A percentile compares a stretch with the other conserved stretches of the same genome.
These are phyloP conservation scores for Mus caroli DNA, from an alignment of 2,797 vertebrate genomes.

Conservation along the genomic window DNA sequence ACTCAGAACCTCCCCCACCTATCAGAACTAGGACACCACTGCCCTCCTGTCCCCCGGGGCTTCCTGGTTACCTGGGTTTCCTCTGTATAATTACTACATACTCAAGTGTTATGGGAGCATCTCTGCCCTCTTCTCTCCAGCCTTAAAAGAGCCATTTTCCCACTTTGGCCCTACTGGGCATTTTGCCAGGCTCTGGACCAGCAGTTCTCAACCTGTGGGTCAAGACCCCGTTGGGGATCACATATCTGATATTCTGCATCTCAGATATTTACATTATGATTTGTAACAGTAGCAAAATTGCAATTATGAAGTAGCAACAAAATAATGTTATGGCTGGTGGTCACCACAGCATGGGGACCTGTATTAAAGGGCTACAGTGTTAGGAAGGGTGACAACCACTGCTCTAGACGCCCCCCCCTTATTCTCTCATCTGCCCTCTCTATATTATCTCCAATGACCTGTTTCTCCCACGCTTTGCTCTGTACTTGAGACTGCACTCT, in stretches of 20 bases:
- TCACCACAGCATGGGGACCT: not conserved
- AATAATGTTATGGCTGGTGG: not conserved
- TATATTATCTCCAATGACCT: not conserved
- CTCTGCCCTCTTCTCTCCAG: not conserved
- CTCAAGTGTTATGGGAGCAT: not conserved
- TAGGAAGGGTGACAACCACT: not conserved
- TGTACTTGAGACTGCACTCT: not conserved
- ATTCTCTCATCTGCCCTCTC: not conserved
- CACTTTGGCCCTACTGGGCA: not conserved
- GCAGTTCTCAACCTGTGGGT: not conserved
- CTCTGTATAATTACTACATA: not conserved
- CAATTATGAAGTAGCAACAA: not conserved
- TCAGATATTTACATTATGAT: not conserved
- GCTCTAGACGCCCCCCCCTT: not conserved
- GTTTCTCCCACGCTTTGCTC: not conserved
- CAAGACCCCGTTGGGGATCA: not conserved
- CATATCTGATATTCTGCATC: not conserved
- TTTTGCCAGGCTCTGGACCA: conserved; percentile 16
- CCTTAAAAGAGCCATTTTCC: not conserved
- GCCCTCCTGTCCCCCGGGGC: not conserved
- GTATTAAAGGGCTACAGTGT: not conserved
- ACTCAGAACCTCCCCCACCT: not conserved
- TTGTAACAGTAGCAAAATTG: not conserved
- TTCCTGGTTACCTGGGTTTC: not conserved
- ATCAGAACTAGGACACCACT: not conserved